phyloP scores from a whole-genome alignment of 2,797 vertebrate species.

The Arrhamphus sclerolepis region DNA sequence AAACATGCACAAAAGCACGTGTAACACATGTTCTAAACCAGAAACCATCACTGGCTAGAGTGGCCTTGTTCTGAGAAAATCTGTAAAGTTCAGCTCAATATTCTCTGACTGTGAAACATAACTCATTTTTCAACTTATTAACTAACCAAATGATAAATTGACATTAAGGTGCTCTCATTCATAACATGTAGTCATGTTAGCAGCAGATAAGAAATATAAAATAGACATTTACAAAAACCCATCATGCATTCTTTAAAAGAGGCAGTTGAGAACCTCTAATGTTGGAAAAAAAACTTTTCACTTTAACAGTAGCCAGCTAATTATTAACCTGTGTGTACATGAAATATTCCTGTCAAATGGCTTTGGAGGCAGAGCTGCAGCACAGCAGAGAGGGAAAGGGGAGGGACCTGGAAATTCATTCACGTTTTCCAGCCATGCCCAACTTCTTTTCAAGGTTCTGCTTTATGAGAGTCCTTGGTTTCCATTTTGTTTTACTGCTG shows the following conservation, averaged over 20 bases:
- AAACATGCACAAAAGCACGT: constrained; percentile 29
- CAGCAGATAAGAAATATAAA: too few species aligned
- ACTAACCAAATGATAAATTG: too few species aligned
- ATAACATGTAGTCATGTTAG: too few species aligned
- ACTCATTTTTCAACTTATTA: too few species aligned
- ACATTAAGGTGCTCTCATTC: too few species aligned
- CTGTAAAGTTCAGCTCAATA: constrained; percentile 24
- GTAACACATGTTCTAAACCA: constrained; percentile 46
- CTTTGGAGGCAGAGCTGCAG: not conserved
- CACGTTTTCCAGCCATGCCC: not conserved
- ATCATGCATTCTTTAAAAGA: not conserved
- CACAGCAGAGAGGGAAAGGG: not conserved
- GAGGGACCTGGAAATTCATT: too few species aligned
- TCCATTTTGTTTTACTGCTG: constrained; percentile 14
- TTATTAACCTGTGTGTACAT: not conserved
- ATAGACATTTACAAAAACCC: too few species aligned
- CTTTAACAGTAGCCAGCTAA: not conserved
- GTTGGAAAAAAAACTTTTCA: not conserved
- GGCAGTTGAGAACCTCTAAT: not conserved
- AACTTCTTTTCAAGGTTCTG: not conserved
- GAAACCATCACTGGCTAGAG: constrained; percentile 35
- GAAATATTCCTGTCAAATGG: too few species aligned
- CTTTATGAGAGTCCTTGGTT: not conserved
- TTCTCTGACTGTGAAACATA: too few species aligned
- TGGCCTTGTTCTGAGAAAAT: constrained; percentile 26